Conservation (phyloP, 2,888 invertebrate species). For the Platycheirus rosarum region DNA sequence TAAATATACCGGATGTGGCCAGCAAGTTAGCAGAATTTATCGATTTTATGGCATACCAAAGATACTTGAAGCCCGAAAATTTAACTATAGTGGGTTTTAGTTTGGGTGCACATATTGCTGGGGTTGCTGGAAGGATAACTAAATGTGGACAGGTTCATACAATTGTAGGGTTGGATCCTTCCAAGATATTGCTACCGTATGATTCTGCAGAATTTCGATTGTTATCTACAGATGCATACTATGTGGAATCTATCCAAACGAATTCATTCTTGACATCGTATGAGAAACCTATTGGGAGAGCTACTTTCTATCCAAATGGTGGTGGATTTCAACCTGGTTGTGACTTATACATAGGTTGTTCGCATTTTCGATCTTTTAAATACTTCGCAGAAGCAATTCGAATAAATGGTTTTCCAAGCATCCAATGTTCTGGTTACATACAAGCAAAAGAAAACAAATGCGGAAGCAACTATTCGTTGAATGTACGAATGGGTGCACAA, state of each 20-base stretch:
- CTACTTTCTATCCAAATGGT: conserved; percentile 83
- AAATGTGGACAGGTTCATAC: conserved; percentile 84
- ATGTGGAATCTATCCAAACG: conserved; percentile 78
- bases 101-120: conserved; percentile 85
- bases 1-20: conserved; percentile 74
- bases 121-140: conserved; percentile 84
- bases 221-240: conserved; percentile 75
- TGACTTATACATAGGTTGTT: conserved; percentile 80
- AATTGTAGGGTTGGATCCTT: conserved; percentile 81
- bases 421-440: conserved; percentile 26
- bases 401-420: conserved; percentile 76
- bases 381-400: conserved; percentile 81
- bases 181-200: conserved; percentile 74
- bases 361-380: conserved; percentile 80
- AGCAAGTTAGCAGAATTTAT: conserved; percentile 76
- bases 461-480: conserved; percentile 36
- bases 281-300: conserved; percentile 78
- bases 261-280: conserved; percentile 75
- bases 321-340: conserved; percentile 84
- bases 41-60: conserved; percentile 55
- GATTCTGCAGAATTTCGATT: conserved; percentile 75
- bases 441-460: conserved; percentile 73
- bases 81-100: conserved; percentile 82
- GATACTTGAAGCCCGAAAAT: neutral
- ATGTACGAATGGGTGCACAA: conserved; percentile 78